These are phyloP conservation scores for Nomada lathburiana DNA, from an alignment of 2,888 invertebrate genomes.

Conservation along the genomic window DNA sequence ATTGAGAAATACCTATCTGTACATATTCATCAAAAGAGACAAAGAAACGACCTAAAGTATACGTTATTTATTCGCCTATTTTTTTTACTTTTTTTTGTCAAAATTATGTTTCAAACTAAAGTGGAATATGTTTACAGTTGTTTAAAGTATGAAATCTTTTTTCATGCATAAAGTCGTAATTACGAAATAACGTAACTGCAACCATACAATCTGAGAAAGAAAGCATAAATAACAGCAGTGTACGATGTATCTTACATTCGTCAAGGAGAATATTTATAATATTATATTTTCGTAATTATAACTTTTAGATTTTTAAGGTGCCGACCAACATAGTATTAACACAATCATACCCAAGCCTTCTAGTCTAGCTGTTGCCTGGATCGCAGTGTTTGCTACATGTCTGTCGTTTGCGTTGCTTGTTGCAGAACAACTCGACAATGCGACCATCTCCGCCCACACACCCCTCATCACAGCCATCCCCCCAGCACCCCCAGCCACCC, in stretches of 20 bases:
- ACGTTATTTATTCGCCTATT: background rate
- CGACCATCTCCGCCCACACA: slow-evolving; percentile 94
- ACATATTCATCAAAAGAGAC: slow-evolving; percentile 10
- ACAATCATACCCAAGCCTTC: slow-evolving; percentile 77
- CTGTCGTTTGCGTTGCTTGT: slow-evolving; percentile 85
- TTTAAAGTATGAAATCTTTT: slow-evolving; percentile 27
- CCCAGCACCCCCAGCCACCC: slow-evolving; percentile 90
- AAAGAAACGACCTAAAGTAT: background rate
- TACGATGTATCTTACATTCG: background rate
- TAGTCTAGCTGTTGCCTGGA: slow-evolving; percentile 83
- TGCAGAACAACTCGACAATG: slow-evolving; percentile 90
- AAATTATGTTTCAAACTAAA: slow-evolving; percentile 47
- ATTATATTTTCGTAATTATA: slow-evolving; percentile 63
- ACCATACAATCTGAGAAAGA: background rate
- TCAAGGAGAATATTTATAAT: background rate
- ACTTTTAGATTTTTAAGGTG: slow-evolving; percentile 64
- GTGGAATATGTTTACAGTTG: slow-evolving; percentile 6
- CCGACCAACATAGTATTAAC: slow-evolving; percentile 69
- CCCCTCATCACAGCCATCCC: slow-evolving; percentile 96
- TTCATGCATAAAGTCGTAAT: slow-evolving; percentile 56
- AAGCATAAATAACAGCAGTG: background rate
- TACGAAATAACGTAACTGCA: slow-evolving; percentile 35
- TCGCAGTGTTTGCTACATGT: slow-evolving; percentile 84
- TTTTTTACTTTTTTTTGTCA: background rate
- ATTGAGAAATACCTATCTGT: no score